Evolutionary conservation across 1,140 invertebrate species (phyloP), one percentile per base, ranked within the genome.

Genomic region (Limonius californicus): DNA sequence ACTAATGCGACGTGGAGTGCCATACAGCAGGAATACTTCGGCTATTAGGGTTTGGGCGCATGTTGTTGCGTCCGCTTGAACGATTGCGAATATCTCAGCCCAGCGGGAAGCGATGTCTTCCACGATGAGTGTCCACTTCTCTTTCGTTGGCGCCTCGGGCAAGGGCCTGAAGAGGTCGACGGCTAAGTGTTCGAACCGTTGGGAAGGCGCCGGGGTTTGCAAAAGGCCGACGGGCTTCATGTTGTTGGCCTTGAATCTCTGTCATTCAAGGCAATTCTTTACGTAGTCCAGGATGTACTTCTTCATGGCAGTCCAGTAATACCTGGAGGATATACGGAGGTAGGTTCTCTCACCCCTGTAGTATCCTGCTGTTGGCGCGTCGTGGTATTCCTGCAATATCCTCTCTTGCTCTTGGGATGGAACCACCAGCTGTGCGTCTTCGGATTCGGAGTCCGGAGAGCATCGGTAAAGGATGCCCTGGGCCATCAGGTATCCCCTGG

Each of bases 21-120:
- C 14, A 67, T 19, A 39, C 72, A 27, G 11, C 74, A 70, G 6
- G 59, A 77, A 66, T 21, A 78, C 43, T 64, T 78, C 74, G 14
- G 76, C 64, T 3, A 77, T 53, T 0, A 78, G 45, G 3, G 16
- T 62, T 14, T 53, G 14, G 14, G 74, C 72, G 61, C 72, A 76
- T 8, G 47, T 54, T 56, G 71, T 68, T 6, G 68, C 72, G 4
- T 70, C 74, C 2, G 76, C 63, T 14, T 61, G 30, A 7, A 2
- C 15, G 1, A 70, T 20, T 4, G 64, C 21, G 14, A 68, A 70
- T 14, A 67, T 30, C 23, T 68, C 64, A 11, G 61, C 39, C 65
- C 68, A 71, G 15, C 54, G 21, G 11, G 57, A 68, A 0, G 61
- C 47, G 12, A 61, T 39, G 39, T 67, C 62, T 59, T 70, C 63